phyloP scores from a whole-genome alignment of 92 coral and sea anemone genomes.

The Montipora capitata region DNA sequence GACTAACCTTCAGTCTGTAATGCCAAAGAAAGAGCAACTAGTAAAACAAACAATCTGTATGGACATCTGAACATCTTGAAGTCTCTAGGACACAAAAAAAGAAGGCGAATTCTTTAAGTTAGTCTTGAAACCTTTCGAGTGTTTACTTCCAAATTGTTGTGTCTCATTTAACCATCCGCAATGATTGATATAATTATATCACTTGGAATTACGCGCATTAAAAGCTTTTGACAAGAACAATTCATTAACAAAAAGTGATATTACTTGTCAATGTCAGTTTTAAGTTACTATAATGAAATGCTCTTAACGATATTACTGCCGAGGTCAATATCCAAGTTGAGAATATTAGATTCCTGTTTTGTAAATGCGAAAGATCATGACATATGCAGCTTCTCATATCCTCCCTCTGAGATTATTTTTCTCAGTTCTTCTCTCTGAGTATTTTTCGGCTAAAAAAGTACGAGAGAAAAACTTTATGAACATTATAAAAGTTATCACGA shows the following conservation, averaged over 20 bases:
- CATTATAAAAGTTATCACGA: too few relatives aligned
- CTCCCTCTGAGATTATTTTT: too few relatives aligned
- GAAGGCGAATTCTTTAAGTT: background rate
- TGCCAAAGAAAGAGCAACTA: background rate
- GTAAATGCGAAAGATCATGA: too few relatives aligned
- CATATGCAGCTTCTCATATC: too few relatives aligned
- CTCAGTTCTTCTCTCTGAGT: too few relatives aligned
- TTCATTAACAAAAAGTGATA: background rate
- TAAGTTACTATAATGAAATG: conserved; percentile 19
- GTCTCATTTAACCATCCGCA: background rate
- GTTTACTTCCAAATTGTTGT: background rate
- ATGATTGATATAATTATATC: conserved; percentile 18
- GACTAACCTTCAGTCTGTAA: conserved; percentile 22
- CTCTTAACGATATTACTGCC: conserved; percentile 3
- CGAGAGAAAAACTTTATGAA: too few relatives aligned
- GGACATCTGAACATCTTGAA: conserved; percentile 5
- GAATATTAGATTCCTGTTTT: too few relatives aligned
- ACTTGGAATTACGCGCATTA: conserved; percentile 1
- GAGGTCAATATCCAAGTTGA: background rate
- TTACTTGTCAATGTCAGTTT: conserved; percentile 40
- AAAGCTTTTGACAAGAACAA: conserved; percentile 7
- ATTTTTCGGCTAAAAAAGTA: too few relatives aligned
- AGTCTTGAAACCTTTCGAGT: background rate
- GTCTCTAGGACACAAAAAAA: background rate
- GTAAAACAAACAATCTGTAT: background rate